Evolutionary conservation across 2,797 vertebrate genomes (phyloP), one percentile per base, ranked within the genome.

Genomic region (Perdix hodgsoniae): DNA sequence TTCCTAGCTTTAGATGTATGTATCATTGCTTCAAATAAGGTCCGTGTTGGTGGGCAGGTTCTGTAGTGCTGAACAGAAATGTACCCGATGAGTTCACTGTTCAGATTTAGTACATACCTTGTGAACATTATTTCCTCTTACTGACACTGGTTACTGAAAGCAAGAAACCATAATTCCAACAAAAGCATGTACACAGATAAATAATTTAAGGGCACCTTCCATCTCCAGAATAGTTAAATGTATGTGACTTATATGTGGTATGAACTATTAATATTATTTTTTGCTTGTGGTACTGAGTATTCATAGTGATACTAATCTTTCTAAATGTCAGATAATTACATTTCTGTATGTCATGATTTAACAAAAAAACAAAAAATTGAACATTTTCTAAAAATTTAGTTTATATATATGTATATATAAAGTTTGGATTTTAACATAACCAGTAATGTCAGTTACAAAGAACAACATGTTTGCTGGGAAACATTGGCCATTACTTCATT

Each of bases 61-160:
- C 9, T 9, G 47, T 0, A 0, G 1, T 10, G 57, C 0, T 33
- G 60, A 47, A 31, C 14, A 74, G 57, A 67, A 67, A 50, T 22
- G 11, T 4, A 79, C 21, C 21, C 84, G 9, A 27, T 70, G 50
- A 84, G 24, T 50, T 73, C 10, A 6, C 8, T 47, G 33, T 35
- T 73, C 45, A 59, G 15, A 35, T 64, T 59, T 49, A 37, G 3
- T 26, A 24, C 29, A 23, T 27, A 33, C 13, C 31, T 47, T 65
- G 37, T 59, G 35, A 60, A 56, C 44, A 39, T 27, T 72, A 60
- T 56, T 72, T 79, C 6, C 22, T 80, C n/a, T 91, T 47, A 26
- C 3, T 86, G 29, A 13, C 9, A 0, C 33, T 69, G 9, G 13
- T 52, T 69, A n/a, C 22, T 14, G 49, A 84, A 75, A 69, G 27